A percentile compares a stretch with the other conserved stretches of the same genome.
Evolutionary conservation across 2,113 vertebrate genomes (phyloP).

Genomic region (Gnathonemus echidnorhynchus): DNA sequence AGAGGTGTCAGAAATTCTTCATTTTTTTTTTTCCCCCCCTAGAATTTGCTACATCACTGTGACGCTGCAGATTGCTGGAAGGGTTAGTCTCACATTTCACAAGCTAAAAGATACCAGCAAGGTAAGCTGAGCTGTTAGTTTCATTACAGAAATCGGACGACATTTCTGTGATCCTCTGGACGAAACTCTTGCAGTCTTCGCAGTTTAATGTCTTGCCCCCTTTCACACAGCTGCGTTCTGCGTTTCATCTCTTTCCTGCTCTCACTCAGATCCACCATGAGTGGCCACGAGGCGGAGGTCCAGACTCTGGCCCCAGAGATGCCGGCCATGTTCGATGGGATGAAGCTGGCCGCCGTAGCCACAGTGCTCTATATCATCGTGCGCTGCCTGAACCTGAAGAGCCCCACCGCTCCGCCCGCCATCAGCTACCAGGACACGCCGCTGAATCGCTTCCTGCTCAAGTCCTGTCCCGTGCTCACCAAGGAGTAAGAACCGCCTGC

Average conservation of each 20-base stretch:
- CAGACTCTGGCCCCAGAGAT: conserved; percentile 75
- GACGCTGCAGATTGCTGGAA: conserved; percentile 30
- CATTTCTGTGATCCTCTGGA: not conserved
- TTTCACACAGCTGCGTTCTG: not conserved
- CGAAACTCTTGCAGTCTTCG: not conserved
- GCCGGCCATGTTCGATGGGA: conserved; percentile 90
- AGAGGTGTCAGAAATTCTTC: not conserved
- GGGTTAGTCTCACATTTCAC: not conserved
- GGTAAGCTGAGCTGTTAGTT: conserved; percentile 36
- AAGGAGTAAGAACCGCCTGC: conserved; percentile 84
- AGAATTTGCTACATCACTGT: conserved; percentile 59
- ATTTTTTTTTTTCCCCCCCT: not conserved
- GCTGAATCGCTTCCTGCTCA: conserved; percentile 82
- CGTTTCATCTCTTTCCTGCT: not conserved
- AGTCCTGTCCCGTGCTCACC: conserved; percentile 89
- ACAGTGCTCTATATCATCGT: conserved; percentile 89
- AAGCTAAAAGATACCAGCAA: conserved; percentile 17
- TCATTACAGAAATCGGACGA: not conserved
- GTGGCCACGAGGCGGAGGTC: conserved; percentile 51
- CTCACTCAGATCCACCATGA: conserved; percentile 54
- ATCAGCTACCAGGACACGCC: conserved; percentile 85
- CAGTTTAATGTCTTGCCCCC: not conserved
- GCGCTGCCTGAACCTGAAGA: conserved; percentile 93
- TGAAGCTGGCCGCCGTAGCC: conserved; percentile 91
- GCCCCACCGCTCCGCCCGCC: conserved; percentile 84